phyloP scores from a whole-genome alignment of 2,888 invertebrate species.

The Philereme transversata region DNA sequence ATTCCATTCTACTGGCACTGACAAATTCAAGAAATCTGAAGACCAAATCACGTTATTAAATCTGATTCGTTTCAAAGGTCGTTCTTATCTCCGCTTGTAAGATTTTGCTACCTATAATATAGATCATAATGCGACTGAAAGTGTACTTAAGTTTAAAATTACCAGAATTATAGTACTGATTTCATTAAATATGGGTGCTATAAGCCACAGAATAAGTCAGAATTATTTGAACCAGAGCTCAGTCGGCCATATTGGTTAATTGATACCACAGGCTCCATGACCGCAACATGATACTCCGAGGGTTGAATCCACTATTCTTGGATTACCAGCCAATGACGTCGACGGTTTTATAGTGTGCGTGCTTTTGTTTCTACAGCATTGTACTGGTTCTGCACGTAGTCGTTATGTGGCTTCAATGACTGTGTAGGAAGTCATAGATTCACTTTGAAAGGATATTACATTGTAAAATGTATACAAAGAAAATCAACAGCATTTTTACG shows the following conservation, averaged over 20 bases:
- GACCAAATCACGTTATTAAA: too few relatives aligned
- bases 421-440: constrained; percentile 17
- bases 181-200: background rate
- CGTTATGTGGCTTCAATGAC: constrained; percentile 14
- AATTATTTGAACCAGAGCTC: constrained; percentile 12
- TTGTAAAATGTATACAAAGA: background rate
- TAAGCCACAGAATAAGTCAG: constrained; percentile 3
- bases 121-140: too few relatives aligned
- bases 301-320: constrained; percentile 54
- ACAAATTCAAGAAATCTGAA: too few relatives aligned
- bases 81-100: too few relatives aligned
- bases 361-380: constrained; percentile 35
- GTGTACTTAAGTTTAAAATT: too few relatives aligned
- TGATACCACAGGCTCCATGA: constrained; percentile 60
- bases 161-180: too few relatives aligned
- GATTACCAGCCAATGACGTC: constrained; percentile 51
- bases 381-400: constrained; percentile 20
- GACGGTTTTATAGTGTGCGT: constrained; percentile 38
- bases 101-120: too few relatives aligned
- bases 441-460: constrained; percentile 3
- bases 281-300: constrained; percentile 58
- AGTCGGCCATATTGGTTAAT: constrained; percentile 62
- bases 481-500: too few relatives aligned
- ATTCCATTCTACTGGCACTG: too few relatives aligned
- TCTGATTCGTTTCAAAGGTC: too few relatives aligned